Base-by-base conservation (phyloP, 1,140 invertebrate species). In the Trichogramma pretiosum region DNA sequence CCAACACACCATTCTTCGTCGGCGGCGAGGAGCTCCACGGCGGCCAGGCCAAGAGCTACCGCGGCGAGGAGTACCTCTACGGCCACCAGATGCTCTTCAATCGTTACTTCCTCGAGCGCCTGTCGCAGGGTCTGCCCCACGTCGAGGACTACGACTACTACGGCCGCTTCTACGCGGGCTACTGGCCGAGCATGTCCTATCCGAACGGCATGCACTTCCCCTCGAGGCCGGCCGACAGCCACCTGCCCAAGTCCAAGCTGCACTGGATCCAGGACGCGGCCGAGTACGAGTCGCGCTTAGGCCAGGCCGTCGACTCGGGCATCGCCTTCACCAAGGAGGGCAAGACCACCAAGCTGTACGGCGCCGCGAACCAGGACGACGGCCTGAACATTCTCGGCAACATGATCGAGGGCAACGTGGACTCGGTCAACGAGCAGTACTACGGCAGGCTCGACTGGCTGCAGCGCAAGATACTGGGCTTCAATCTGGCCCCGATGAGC, bases 171-270 rank as follows among this genome's bases (percentile, higher is more conserved):
- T 60, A 76, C 19, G 68, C 78, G 30, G 82, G 82, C n/a, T 87
- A 78, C 60, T 72, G 76, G 48, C 79, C 84, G 28, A 76, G 77
- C 32, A 59, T 87, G 42, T 64, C 66, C 21, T 79, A 83, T 56
- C 73, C 75, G 39, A 85, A 82, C 38, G 85, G 85, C 18, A 61
- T 81, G 28, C 62, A 74, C 9, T 79, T 82, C 63, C 82, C 83
- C 3, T 69, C 63, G 18, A 67, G 74, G 33, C 64, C 71, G 4
- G 50, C 56, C 32, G 58, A 66, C 47, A 49, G 40, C 18, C 38
- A 48, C 4, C 42, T 70, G 4, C 69, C 68, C 4, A 50, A 48
- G 13, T 58, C 58, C 54, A 72, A 72, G 42, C 58, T 56, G 53
- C 61, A 61, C 22, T 56, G 63, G 24, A 44, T 72, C 14, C 62